Evolutionary conservation across 2,888 invertebrate species (phyloP).

Genomic region (Epicampocera succincta): DNA sequence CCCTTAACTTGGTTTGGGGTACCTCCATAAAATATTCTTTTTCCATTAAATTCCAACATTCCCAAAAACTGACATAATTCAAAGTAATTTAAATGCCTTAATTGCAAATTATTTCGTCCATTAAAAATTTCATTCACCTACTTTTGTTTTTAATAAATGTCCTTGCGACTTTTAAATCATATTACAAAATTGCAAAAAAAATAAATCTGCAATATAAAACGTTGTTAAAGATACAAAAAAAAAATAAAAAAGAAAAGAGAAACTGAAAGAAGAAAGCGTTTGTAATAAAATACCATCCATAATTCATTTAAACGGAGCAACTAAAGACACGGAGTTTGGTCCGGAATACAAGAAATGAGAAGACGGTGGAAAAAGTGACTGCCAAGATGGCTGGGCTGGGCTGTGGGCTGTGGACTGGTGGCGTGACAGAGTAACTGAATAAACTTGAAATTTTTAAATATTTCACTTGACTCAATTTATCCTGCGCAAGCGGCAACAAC

Average conservation of each 20-base stretch:
- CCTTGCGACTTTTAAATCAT: conserved; percentile 44
- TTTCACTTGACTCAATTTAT: conserved; percentile 35
- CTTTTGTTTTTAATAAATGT: conserved; percentile 37
- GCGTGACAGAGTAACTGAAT: conserved; percentile 18
- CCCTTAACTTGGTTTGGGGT: neutral
- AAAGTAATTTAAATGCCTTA: conserved; percentile 46
- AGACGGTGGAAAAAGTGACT: conserved; percentile 6
- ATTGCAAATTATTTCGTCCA: conserved; percentile 56
- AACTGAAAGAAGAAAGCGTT: conserved; percentile 27
- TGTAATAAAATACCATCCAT: conserved; percentile 65
- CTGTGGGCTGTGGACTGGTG: conserved; percentile 2
- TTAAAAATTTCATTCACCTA: conserved; percentile 52
- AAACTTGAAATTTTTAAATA: conserved; percentile 46
- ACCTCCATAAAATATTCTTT: neutral
- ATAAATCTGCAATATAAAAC: neutral
- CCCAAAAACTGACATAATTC: conserved; percentile 22
- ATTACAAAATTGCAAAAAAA: conserved; percentile 15
- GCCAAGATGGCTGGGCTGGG: conserved; percentile 7
- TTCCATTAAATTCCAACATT: conserved; percentile 3
- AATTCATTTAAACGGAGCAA: conserved; percentile 48
- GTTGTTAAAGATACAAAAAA: conserved; percentile 9
- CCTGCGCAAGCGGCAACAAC: neutral
- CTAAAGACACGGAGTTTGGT: conserved; percentile 5
- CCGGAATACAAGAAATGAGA: conserved; percentile 28
- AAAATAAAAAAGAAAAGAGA: neutral